Base-by-base conservation (phyloP, 1,140 invertebrate species). In the Vanessa tameamea region DNA sequence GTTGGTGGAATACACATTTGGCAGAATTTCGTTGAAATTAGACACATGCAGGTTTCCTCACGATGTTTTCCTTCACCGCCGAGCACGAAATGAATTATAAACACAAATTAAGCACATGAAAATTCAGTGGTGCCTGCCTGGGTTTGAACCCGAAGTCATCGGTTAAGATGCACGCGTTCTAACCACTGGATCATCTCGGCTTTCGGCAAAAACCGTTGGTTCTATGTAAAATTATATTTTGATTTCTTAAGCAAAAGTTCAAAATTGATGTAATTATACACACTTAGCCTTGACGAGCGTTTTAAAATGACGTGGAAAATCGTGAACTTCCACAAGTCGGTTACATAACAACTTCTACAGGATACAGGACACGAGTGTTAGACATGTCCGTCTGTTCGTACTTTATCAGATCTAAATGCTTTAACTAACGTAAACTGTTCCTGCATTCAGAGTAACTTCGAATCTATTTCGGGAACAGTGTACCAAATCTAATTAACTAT, bases 301-400 rank as follows among this genome's bases (percentile, higher is more conserved):
- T 31, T 31, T 31, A 6, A 31, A 31, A 31, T 31, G 48, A n/a
- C 48, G 48, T 14, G n/a, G 14, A 51, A n/a, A 51, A 51, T n/a
- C 11, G n/a, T 15, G 48, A 14, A 15, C 48, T 51, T 51, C 13
- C 13, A 3, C 55, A 11, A 57, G 26, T 61, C 15, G 16, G 14
- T 61, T 61, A 61, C 14, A 37, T 37, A 61, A 59, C 57, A 12
- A 31, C 57, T 13, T 31, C 23, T 31, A 37, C 57, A 61, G 57
- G 57, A 59, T 59, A 59, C 57, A 59, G 57, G 57, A 61, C 57
- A 61, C 57, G 57, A 26, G 57, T 11, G 57, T 61, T n/a, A n/a
- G 57, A 61, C 12, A 37, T 61, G 57, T 61, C 57, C 57, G 57
- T 61, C 57, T 61, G 23, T 3, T 6, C 15, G 16, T 61, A 3